Conservation (phyloP, 2,797 vertebrate genomes). For the Enteromius unitaeniatus region DNA sequence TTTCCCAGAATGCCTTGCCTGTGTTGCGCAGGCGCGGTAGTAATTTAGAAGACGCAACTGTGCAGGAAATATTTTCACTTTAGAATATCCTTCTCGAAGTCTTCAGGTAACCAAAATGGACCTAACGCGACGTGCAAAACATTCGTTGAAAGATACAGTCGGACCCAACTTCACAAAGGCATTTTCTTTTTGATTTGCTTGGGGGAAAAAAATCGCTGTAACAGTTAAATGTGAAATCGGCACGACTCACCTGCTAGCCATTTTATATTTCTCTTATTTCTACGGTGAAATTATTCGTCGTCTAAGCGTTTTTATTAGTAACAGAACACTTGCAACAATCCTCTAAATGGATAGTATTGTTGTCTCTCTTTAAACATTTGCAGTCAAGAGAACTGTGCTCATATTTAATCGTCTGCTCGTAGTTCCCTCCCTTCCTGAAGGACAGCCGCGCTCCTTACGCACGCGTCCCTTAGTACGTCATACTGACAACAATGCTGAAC, state of each 20-base stretch:
- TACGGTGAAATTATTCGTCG: constrained; percentile 42
- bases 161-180: not conserved
- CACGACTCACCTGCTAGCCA: constrained; percentile 73
- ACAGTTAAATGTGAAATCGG: constrained; percentile 40
- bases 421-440: constrained; percentile 33
- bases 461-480: constrained; percentile 39
- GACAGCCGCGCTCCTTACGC: constrained; percentile 12
- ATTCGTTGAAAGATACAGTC: not conserved
- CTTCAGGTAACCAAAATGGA: not conserved
- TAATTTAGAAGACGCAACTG: constrained; percentile 68
- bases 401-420: constrained; percentile 21
- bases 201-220: constrained; percentile 6
- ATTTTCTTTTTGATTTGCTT: not conserved
- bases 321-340: constrained; percentile 5
- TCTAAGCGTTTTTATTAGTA: constrained; percentile 43
- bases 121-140: not conserved
- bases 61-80: constrained; percentile 33
- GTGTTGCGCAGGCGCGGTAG: constrained; percentile 61
- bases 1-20: constrained; percentile 37
- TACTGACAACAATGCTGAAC: constrained; percentile 23
- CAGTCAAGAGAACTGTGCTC: constrained; percentile 8
- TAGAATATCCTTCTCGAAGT: not conserved
- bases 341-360: not conserved
- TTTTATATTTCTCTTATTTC: constrained; percentile 56
- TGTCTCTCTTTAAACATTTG: constrained; percentile 35